A percentile compares a stretch with the other conserved stretches of the same genome.
These are phyloP conservation scores for Pecten maximus DNA, from an alignment of 2,888 invertebrate species.

Conservation along the genomic window DNA sequence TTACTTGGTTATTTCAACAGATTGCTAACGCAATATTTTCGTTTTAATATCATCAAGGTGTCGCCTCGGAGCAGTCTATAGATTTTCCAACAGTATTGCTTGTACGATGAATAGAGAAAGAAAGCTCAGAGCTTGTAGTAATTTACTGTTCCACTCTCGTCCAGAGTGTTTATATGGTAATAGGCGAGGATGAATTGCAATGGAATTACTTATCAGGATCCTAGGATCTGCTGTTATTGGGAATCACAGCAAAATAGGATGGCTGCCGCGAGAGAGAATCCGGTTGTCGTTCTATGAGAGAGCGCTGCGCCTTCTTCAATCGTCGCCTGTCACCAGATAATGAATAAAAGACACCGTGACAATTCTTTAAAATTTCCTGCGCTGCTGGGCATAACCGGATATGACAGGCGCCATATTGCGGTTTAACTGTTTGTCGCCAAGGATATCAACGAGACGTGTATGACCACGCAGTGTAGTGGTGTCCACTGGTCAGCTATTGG, in stretches of 20 bases:
- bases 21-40: constrained; percentile 16
- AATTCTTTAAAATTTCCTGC: not conserved
- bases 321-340: not conserved
- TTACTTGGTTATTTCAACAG: constrained; percentile 16
- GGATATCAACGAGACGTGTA: not conserved
- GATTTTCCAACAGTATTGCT: not conserved
- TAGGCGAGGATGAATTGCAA: not conserved
- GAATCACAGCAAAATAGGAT: not conserved
- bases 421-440: not conserved
- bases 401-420: not conserved
- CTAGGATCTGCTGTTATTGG: not conserved
- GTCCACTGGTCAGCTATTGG: not conserved
- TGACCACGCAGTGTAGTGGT: not conserved
- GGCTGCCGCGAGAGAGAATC: not conserved
- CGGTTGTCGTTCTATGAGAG: not conserved
- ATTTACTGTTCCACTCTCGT: not conserved
- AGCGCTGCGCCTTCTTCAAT: not conserved
- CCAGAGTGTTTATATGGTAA: not conserved
- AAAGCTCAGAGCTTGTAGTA: not conserved
- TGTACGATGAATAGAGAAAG: not conserved
- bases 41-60: not conserved
- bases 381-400: not conserved
- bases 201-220: not conserved
- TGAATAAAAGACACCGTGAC: not conserved
- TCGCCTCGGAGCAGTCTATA: not conserved